Percentiles rank a stretch among this genome's conserved stretches.
phyloP scores from a whole-genome alignment of 2,888 invertebrate genomes.

The Biston betularia region DNA sequence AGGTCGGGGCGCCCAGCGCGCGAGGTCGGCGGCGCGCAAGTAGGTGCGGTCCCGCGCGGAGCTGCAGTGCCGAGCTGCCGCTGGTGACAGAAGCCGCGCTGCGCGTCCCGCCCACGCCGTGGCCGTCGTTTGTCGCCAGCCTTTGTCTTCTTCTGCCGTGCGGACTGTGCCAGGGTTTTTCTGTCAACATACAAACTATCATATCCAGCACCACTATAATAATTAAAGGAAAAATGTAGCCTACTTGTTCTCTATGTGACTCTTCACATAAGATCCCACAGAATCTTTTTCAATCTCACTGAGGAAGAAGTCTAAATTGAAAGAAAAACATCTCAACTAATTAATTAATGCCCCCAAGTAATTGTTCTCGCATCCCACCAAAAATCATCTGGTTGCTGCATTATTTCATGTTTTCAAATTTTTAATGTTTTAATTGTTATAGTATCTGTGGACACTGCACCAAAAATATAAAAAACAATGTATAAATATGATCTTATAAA shows the following conservation, averaged over 20 bases:
- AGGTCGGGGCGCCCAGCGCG: slow-evolving; percentile 92
- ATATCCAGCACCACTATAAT: not conserved
- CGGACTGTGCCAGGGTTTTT: slow-evolving; percentile 95
- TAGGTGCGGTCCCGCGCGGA: slow-evolving; percentile 92
- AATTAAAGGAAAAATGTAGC: too few species aligned
- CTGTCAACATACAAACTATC: slow-evolving; percentile 46
- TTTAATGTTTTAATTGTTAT: too few species aligned
- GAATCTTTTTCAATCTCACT: not conserved
- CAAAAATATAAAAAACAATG: too few species aligned
- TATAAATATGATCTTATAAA: not conserved
- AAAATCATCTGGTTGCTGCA: too few species aligned
- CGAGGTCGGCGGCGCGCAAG: slow-evolving; percentile 91
- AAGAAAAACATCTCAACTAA: too few species aligned
- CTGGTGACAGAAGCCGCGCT: slow-evolving; percentile 79
- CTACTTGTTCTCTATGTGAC: too few species aligned
- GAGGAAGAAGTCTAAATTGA: not conserved
- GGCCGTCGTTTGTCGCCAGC: slow-evolving; percentile 93
- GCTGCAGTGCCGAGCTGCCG: slow-evolving; percentile 91
- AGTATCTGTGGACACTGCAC: too few species aligned
- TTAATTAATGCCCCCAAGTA: too few species aligned
- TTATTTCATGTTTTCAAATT: too few species aligned
- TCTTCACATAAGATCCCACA: not conserved
- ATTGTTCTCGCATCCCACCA: too few species aligned
- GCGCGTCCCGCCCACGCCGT: slow-evolving; percentile 93
- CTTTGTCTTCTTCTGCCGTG: slow-evolving; percentile 95